These are phyloP conservation scores for Eupeodes luniger DNA, from an alignment of 2,888 invertebrate genomes.

Conservation along the genomic window DNA sequence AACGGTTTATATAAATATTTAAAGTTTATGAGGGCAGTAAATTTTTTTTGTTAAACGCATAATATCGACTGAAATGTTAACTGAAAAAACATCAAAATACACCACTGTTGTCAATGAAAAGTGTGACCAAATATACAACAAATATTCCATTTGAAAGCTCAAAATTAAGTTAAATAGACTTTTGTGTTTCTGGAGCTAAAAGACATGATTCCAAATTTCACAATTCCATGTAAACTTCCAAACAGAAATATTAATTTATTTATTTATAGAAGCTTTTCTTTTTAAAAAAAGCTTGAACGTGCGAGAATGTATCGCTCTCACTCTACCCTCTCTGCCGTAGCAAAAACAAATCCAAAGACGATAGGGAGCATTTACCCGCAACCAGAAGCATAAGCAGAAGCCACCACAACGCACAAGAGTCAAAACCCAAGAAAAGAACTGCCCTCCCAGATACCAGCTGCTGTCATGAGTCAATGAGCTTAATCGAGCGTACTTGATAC, in stretches of 20 bases:
- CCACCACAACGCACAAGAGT: slow-evolving; percentile 40
- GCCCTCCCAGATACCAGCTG: slow-evolving; percentile 5
- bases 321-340: background rate
- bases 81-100: no score
- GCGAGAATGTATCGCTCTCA: background rate
- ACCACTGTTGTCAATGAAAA: slow-evolving; percentile 40
- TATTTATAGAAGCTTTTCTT: slow-evolving; percentile 16
- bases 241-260: background rate
- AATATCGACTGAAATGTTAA: no score
- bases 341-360: background rate
- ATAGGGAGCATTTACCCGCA: slow-evolving; percentile 25
- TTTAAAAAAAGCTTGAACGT: background rate
- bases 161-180: slow-evolving; percentile 23
- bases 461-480: slow-evolving; percentile 71
- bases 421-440: slow-evolving; percentile 23
- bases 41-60: no score
- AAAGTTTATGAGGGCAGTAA: no score
- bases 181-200: background rate
- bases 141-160: slow-evolving; percentile 17
- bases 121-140: background rate
- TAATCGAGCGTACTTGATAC: slow-evolving; percentile 72
- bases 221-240: slow-evolving; percentile 9
- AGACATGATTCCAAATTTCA: slow-evolving; percentile 1
- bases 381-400: background rate
- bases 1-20: no score